Base-by-base conservation (phyloP, 92 coral and sea anemone genomes). In the Phenganax stokvisi region DNA sequence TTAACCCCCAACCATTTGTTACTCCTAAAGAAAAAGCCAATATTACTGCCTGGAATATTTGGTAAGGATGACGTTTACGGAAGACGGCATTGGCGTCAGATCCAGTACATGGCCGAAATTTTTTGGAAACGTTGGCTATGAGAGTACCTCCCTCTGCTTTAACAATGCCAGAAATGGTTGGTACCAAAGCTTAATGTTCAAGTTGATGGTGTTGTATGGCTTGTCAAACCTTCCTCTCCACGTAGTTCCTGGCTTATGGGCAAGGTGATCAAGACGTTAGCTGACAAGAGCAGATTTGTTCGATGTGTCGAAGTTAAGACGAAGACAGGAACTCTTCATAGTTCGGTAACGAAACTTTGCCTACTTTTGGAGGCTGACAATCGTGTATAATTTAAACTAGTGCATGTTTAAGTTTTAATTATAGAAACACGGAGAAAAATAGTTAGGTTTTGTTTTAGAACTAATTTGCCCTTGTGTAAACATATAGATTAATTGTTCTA, bases 1-100 rank as follows among this genome's bases (percentile, higher is more conserved):
- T 62, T 87, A 80, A 87, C 89, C 27, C 90, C 90, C 47, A 87
- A 84, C 74, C 87, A 84, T 61, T 87, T 87, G 74, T 81, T 87
- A 12, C 10, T 83, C 71, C 87, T 83, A 58, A 85, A 86, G 51
- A 75, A 31, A 12, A 80, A 63, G 16, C 30, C 73, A 0, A 66
- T 77, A 12, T 67, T 88, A 62, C 88, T 88, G 10, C 86, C 88
- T 8, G 86, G 90, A 52, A 16, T 76, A 31, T 88, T 88, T 70
- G 80, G 82, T 30, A 72, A 82, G 10, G 72, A 76, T 54, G 91
- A 88, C 55, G 55, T 20, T 20, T 80, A 85, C 64, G 56, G 71
- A 15, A 54, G 89, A 58, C 75, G 47, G 17, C 74, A 37, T 31
- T 82, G 89, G 88, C 37, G 85, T 6, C 73, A 72, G 62, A 51